Percentiles rank a stretch among this genome's conserved stretches.
These are phyloP conservation scores for Gari tellinella DNA, from an alignment of 2,888 invertebrate species.

Conservation along the genomic window DNA sequence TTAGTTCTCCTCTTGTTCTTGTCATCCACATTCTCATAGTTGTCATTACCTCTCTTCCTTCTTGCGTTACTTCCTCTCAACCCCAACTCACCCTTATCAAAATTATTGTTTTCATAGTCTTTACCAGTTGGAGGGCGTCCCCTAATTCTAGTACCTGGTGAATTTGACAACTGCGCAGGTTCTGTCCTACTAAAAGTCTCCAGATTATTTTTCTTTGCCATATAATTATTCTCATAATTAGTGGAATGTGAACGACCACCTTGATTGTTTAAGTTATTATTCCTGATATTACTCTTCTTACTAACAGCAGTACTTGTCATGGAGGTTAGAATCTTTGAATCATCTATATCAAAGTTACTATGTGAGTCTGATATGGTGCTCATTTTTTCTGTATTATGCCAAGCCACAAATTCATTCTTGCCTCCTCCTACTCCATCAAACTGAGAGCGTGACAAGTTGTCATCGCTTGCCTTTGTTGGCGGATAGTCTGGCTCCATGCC, in stretches of 20 bases:
- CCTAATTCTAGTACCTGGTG: slow-evolving; percentile 35
- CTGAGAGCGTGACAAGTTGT: not conserved
- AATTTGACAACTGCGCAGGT: slow-evolving; percentile 42
- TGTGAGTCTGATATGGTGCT: slow-evolving; percentile 31
- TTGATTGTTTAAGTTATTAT: not conserved
- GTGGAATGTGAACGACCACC: slow-evolving; percentile 14
- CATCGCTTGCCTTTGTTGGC: slow-evolving; percentile 5
- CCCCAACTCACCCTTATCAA: slow-evolving; percentile 28
- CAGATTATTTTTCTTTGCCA: slow-evolving; percentile 13
- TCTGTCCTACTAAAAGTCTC: slow-evolving; percentile 39
- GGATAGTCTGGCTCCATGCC: slow-evolving; percentile 30
- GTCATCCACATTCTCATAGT: slow-evolving; percentile 11
- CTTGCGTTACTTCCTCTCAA: slow-evolving; percentile 23
- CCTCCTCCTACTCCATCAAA: slow-evolving; percentile 6
- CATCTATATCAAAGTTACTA: slow-evolving; percentile 58
- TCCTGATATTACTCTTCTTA: slow-evolving; percentile 5
- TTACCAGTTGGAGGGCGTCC: slow-evolving; percentile 15
- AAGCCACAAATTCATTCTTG: slow-evolving; percentile 40
- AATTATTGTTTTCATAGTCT: slow-evolving; percentile 2
- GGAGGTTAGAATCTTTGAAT: slow-evolving; percentile 54
- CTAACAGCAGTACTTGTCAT: slow-evolving; percentile 34
- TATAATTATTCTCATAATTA: slow-evolving; percentile 29
- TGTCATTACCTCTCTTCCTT: slow-evolving; percentile 17
- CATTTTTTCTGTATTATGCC: slow-evolving; percentile 48
- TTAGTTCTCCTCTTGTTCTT: slow-evolving; percentile 29